Evolutionary conservation across 2,797 vertebrate genomes (phyloP).

Genomic region (Sciurus carolinensis): DNA sequence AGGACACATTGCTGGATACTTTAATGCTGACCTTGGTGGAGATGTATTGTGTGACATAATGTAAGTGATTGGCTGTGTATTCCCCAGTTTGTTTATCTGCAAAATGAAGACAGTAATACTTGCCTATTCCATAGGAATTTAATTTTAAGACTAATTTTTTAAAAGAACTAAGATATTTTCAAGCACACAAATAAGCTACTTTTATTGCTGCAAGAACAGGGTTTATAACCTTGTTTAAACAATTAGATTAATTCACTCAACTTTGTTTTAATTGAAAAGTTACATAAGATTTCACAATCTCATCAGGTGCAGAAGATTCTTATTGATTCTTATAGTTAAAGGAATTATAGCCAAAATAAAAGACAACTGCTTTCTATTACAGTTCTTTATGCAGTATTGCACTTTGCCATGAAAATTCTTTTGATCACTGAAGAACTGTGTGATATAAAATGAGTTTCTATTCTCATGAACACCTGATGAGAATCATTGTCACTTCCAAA

Average conservation of each 20-base stretch:
- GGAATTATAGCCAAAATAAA: constrained; percentile 31
- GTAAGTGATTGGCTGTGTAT: background rate
- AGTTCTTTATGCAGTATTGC: background rate
- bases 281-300: constrained; percentile 24
- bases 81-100: background rate
- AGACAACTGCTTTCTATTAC: background rate
- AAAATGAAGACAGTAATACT: background rate
- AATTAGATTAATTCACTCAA: constrained; percentile 36
- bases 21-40: background rate
- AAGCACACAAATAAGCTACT: background rate
- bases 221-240: constrained; percentile 25
- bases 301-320: background rate
- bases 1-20: background rate
- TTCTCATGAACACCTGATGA: background rate
- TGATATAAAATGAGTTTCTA: background rate
- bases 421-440: background rate
- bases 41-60: background rate
- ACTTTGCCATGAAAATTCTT: background rate
- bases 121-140: background rate
- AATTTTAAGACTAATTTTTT: constrained; percentile 30
- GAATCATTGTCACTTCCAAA: constrained; percentile 1
- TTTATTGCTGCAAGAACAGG: background rate
- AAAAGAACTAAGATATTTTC: background rate
- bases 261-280: constrained; percentile 48
- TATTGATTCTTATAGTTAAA: background rate